Base-by-base conservation (phyloP, 2,888 invertebrate genomes). In the Parnassius mnemosyne region DNA sequence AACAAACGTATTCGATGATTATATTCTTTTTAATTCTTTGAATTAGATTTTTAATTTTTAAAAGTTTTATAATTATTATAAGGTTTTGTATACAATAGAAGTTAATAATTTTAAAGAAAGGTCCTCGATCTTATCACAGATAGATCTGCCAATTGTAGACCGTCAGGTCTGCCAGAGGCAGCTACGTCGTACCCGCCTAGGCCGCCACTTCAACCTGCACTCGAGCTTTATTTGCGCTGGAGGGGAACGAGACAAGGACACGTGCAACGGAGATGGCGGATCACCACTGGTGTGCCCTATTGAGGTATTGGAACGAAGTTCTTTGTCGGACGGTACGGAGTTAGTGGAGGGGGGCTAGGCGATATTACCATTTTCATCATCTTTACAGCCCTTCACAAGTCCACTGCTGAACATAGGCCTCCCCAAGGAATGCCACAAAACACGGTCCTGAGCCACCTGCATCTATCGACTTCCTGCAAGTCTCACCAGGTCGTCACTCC, bases 261-360 rank as follows among this genome's bases (percentile, higher is more conserved):
- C 95, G 0, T 96, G 96, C 85, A 94, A 93, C 75, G 95, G 93
- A 5, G 96, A 97, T 76, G 96, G 96, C 0, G 96, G 96, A 1
- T 95, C 96, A 34, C 96, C 96, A 0, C 84, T 97, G 10, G 95
- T 95, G 0, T 97, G 96, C 69, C 95, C 95, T 0, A 84, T 94
- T 56, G 85, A 85, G 67, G 93, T 92, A 43, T 70, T 64, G 16
- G 16, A 16, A 16, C 16, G 16, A 16, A 16, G 16, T 16, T 16
- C 1, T 16, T 16, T 16, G 1, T 16, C 16, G 16, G 16, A 16
- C 16, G 16, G 16, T 16, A 16, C 16, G 16, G 16, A 16, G 16
- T 1, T 16, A 1, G 16, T 16, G 16, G 16, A 16, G 1, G 16
- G 16, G 16, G 16, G 1, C 16, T 16, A 16, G 16, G 16, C 16